A percentile compares a stretch with the other conserved stretches of the same genome.
Evolutionary conservation across 2,888 invertebrate genomes (phyloP).

Genomic region (Nycteola revayana): DNA sequence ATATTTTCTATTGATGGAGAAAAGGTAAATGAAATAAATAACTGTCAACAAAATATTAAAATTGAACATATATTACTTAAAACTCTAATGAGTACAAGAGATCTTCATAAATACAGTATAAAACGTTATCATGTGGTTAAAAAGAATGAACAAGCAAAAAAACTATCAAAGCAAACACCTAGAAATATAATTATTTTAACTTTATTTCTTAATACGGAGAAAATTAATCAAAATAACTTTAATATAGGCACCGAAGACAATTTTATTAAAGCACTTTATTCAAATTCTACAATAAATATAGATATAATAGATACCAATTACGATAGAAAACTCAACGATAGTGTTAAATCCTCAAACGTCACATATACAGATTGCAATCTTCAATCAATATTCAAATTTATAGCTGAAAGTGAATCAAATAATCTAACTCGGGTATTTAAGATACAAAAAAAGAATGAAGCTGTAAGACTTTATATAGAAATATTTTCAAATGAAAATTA

Average conservation of each 20-base stretch:
- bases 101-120: slow-evolving; percentile 52
- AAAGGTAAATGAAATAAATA: not conserved
- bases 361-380: slow-evolving; percentile 45
- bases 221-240: too few species aligned
- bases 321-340: slow-evolving; percentile 27
- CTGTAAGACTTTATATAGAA: slow-evolving; percentile 60
- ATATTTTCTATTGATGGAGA: slow-evolving; percentile 1
- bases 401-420: slow-evolving; percentile 44
- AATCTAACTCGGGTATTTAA: slow-evolving; percentile 53
- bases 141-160: too few species aligned
- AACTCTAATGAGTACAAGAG: slow-evolving; percentile 47
- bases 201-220: too few species aligned
- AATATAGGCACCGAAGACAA: too few species aligned
- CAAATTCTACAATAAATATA: slow-evolving; percentile 53
- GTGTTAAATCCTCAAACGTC: slow-evolving; percentile 16
- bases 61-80: slow-evolving; percentile 46
- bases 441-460: slow-evolving; percentile 44
- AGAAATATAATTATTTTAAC: too few species aligned
- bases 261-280: too few species aligned
- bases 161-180: too few species aligned
- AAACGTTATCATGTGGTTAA: slow-evolving; percentile 49
- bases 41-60: slow-evolving; percentile 10
- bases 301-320: slow-evolving; percentile 54
- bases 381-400: slow-evolving; percentile 52
- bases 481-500: slow-evolving; percentile 36